Conservation (phyloP, 2,113 vertebrate genomes). For the Phrynocephalus versicolor region DNA sequence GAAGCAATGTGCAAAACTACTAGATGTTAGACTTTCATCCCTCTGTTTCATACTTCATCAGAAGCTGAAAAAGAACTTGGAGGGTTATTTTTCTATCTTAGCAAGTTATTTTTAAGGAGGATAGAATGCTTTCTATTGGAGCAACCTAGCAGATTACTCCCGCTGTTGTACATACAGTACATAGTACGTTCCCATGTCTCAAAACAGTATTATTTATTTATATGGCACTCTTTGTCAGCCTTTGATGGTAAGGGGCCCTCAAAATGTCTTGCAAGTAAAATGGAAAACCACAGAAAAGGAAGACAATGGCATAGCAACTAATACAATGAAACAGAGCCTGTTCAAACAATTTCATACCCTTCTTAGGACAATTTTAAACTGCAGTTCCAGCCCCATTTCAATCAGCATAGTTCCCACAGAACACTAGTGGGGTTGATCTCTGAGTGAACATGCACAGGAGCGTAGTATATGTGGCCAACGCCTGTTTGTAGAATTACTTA, state of each 20-base stretch:
- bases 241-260: neutral
- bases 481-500: no score
- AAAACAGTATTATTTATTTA: neutral
- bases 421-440: no score
- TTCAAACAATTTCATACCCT: neutral
- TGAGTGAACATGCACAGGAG: no score
- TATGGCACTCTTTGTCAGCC: no score
- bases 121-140: neutral
- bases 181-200: neutral
- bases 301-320: no score
- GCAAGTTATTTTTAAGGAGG: neutral
- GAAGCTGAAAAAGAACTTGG: neutral
- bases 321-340: neutral
- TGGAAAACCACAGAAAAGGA: neutral
- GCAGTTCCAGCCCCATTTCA: no score
- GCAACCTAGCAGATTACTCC: no score
- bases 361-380: neutral
- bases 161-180: neutral
- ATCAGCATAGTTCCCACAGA: no score
- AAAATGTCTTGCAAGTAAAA: neutral
- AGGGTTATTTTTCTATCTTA: no score
- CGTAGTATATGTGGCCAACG: no score
- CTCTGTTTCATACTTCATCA: neutral
- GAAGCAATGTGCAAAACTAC: neutral
- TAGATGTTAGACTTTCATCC: neutral